Conservation (phyloP, 2,113 vertebrate species). For the Nymphicus hollandicus region DNA sequence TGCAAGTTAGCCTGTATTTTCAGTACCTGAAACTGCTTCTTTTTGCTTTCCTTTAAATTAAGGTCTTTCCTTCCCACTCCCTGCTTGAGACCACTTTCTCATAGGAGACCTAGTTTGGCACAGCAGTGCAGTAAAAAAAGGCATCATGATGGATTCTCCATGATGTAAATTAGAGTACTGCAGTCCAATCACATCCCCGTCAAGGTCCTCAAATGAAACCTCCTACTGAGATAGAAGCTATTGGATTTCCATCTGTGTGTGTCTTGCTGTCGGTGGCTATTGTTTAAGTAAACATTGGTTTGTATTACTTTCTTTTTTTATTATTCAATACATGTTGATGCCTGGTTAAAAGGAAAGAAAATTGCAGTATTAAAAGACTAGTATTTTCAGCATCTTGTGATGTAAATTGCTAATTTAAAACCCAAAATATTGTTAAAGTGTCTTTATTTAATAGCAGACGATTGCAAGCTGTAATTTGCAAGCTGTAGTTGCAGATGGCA, state of each 20-base stretch:
- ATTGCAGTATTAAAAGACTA: conserved; percentile 78
- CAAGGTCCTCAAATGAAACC: conserved; percentile 32
- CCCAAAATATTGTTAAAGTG: conserved; percentile 83
- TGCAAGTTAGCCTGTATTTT: neutral
- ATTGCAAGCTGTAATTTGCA: conserved; percentile 83
- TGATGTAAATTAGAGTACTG: conserved; percentile 59
- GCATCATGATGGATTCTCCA: conserved; percentile 50
- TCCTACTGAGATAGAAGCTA: conserved; percentile 46
- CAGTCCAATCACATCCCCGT: conserved; percentile 41
- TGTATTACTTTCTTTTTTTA: conserved; percentile 32
- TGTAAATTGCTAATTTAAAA: conserved; percentile 84
- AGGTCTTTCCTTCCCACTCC: conserved; percentile 31
- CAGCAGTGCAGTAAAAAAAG: conserved; percentile 36
- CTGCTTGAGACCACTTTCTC: conserved; percentile 44
- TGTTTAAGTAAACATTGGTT: conserved; percentile 78
- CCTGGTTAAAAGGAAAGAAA: conserved; percentile 75
- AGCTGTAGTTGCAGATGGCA: conserved; percentile 83
- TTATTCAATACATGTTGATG: conserved; percentile 70
- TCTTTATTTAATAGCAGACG: conserved; percentile 82
- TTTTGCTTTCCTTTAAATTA: conserved; percentile 32
- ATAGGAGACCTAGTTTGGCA: conserved; percentile 38
- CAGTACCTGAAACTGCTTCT: conserved; percentile 8
- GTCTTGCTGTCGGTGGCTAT: conserved; percentile 69
- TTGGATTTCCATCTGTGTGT: conserved; percentile 65
- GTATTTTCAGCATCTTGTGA: conserved; percentile 77